phyloP scores from a whole-genome alignment of 2,797 vertebrate genomes.

The Sebastes minor region DNA sequence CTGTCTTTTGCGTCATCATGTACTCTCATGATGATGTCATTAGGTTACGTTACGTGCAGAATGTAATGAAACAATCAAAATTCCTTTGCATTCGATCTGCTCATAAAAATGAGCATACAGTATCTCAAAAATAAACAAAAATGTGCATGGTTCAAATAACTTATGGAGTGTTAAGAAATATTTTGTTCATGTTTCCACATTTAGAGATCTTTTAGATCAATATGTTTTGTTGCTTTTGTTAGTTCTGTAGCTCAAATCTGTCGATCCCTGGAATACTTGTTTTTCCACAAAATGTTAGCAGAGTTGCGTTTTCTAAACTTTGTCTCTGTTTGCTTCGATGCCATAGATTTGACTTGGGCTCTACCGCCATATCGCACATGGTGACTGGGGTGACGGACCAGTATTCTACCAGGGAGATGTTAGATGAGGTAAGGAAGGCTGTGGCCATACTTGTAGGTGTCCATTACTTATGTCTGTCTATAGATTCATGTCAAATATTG shows the following conservation, averaged over 20 bases:
- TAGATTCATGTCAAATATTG: neutral
- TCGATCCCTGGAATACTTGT: neutral
- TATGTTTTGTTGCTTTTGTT: too few species aligned
- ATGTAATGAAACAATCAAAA: too few species aligned
- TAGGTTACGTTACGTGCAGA: too few species aligned
- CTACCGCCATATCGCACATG: conserved; percentile 76
- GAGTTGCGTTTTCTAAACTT: neutral
- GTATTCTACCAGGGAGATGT: conserved; percentile 87
- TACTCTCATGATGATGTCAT: too few species aligned
- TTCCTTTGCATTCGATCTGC: too few species aligned
- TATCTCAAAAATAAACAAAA: too few species aligned
- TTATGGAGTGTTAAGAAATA: too few species aligned
- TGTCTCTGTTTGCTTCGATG: conserved; percentile 2
- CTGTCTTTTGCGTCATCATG: neutral
- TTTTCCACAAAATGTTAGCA: neutral
- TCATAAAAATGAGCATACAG: too few species aligned
- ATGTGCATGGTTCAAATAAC: too few species aligned
- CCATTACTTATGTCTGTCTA: neutral
- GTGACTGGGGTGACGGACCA: conserved; percentile 85
- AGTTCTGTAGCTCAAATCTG: too few species aligned
- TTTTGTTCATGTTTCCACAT: too few species aligned
- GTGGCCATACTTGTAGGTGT: neutral
- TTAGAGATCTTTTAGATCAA: too few species aligned
- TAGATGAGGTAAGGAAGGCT: conserved; percentile 82
- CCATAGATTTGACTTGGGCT: conserved; percentile 90